Conservation (phyloP, 2,113 vertebrate genomes). For the Nerophis ophidion region DNA sequence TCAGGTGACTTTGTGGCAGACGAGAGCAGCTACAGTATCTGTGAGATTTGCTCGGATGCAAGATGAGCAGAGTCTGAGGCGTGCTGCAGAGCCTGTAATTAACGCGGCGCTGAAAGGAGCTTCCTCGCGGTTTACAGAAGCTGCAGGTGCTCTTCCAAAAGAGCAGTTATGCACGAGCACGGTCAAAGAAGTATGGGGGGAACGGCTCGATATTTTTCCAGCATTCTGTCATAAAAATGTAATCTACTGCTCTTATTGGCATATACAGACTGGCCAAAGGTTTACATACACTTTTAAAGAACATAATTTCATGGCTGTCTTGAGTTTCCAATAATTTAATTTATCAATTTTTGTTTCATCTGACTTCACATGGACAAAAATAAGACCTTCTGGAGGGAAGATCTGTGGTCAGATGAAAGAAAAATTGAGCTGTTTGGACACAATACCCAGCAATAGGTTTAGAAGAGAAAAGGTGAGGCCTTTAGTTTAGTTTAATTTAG, state of each 20-base stretch:
- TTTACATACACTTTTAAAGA: too few relatives aligned
- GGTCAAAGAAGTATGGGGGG: neutral
- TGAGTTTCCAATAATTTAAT: too few relatives aligned
- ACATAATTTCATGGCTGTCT: too few relatives aligned
- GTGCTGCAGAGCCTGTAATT: slow-evolving; percentile 53
- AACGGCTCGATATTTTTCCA: slow-evolving; percentile 6
- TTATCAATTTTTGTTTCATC: too few relatives aligned
- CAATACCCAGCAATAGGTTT: too few relatives aligned
- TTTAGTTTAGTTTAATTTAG: too few relatives aligned
- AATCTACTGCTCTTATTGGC: neutral
- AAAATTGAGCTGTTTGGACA: too few relatives aligned
- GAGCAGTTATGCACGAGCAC: neutral
- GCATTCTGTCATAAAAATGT: slow-evolving; percentile 8
- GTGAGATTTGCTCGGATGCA: slow-evolving; percentile 45
- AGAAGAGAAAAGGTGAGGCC: too few relatives aligned
- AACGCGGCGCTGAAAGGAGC: slow-evolving; percentile 61
- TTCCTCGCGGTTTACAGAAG: slow-evolving; percentile 53
- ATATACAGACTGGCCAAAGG: neutral
- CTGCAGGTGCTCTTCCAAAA: slow-evolving; percentile 58
- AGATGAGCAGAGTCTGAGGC: slow-evolving; percentile 9
- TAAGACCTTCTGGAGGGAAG: too few relatives aligned
- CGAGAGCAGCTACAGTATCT: slow-evolving; percentile 28
- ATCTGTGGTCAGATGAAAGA: too few relatives aligned
- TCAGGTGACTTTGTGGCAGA: slow-evolving; percentile 38
- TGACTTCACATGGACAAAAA: too few relatives aligned